Evolutionary conservation across 2,113 vertebrate genomes (phyloP).

Genomic region (Eptatretus burgeri): DNA sequence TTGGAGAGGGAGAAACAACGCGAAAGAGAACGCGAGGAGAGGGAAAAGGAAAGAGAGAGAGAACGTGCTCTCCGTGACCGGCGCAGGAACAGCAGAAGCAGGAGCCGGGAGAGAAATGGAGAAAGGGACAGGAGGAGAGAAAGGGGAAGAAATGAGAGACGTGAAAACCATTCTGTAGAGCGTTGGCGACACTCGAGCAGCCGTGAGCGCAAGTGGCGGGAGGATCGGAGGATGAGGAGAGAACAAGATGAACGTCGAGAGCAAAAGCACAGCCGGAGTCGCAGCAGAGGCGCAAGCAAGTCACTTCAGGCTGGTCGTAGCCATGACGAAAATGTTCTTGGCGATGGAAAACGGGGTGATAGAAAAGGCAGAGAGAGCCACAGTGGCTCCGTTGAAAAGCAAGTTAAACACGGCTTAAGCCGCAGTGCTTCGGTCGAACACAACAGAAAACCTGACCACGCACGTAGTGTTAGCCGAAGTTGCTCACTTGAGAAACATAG

Average conservation of each 20-base stretch:
- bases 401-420: too few relatives aligned
- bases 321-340: not conserved
- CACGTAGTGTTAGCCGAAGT: too few relatives aligned
- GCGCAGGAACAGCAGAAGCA: slow-evolving; percentile 1
- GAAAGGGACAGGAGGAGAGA: not conserved
- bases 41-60: slow-evolving; percentile 1
- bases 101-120: not conserved
- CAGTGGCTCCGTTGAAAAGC: not conserved
- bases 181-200: slow-evolving; percentile 37
- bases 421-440: too few relatives aligned
- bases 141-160: slow-evolving; percentile 24
- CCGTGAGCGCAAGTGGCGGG: slow-evolving; percentile 38
- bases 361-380: not conserved
- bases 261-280: not conserved
- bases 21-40: not conserved
- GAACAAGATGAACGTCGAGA: not conserved
- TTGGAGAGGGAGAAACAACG: slow-evolving; percentile 26
- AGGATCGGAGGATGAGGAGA: slow-evolving; percentile 14
- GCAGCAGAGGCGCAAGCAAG: not conserved
- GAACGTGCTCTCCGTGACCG: not conserved
- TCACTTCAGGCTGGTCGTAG: not conserved
- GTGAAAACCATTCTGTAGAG: slow-evolving; percentile 22
- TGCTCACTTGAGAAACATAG: too few relatives aligned
- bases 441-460: too few relatives aligned
- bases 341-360: not conserved